phyloP scores from a whole-genome alignment of 2,888 invertebrate species.

The Unio delphinus region DNA sequence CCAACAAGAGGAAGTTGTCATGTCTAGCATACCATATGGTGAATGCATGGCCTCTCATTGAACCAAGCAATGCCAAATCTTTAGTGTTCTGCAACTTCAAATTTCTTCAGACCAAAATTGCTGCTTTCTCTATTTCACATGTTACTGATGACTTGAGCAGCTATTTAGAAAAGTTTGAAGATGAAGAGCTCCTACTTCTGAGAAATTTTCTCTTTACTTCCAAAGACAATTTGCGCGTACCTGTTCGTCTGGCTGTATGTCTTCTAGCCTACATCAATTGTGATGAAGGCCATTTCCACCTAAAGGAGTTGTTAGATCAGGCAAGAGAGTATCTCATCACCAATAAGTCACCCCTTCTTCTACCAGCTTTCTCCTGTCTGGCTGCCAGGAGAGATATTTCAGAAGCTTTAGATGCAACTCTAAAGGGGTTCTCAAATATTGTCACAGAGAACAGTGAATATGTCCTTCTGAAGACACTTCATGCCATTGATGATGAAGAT shows the following conservation, averaged over 20 bases:
- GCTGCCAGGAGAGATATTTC: slow-evolving; percentile 37
- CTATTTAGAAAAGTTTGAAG: slow-evolving; percentile 86
- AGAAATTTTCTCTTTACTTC: slow-evolving; percentile 36
- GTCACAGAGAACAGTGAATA: slow-evolving; percentile 15
- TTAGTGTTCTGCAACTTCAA: slow-evolving; percentile 52
- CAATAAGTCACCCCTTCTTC: slow-evolving; percentile 35
- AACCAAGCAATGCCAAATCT: slow-evolving; percentile 35
- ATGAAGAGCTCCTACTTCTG: slow-evolving; percentile 82
- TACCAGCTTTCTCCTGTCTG: slow-evolving; percentile 54
- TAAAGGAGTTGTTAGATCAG: slow-evolving; percentile 34
- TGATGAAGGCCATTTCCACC: slow-evolving; percentile 19
- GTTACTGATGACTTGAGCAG: slow-evolving; percentile 82
- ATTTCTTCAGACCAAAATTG: slow-evolving; percentile 50
- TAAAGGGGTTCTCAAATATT: slow-evolving; percentile 24
- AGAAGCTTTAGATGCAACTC: slow-evolving; percentile 22
- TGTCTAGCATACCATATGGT: slow-evolving; percentile 54
- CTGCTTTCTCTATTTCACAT: slow-evolving; percentile 69
- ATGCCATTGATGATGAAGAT: slow-evolving; percentile 13
- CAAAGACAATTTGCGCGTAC: slow-evolving; percentile 33
- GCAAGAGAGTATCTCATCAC: slow-evolving; percentile 32
- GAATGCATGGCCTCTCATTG: slow-evolving; percentile 28
- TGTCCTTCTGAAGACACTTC: slow-evolving; percentile 23
- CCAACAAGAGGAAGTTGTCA: slow-evolving; percentile 56
- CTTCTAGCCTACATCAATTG: slow-evolving; percentile 42
- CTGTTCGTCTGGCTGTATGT: slow-evolving; percentile 42